Conservation (phyloP, 2,797 vertebrate genomes). For the Carduelis carduelis region DNA sequence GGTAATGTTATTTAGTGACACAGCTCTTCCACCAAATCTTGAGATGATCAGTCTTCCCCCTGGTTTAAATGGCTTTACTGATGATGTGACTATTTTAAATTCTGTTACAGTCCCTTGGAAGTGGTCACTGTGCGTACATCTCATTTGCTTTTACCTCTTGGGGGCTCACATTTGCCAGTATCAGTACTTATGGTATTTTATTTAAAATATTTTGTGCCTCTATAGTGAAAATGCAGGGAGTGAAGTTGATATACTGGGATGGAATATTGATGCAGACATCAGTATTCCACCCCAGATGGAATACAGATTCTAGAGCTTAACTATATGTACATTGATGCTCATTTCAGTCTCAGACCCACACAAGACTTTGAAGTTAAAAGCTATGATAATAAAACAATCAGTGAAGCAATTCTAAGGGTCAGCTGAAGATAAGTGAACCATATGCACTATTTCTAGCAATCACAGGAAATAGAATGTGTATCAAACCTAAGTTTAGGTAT, state of each 20-base stretch:
- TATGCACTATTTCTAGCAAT: neutral
- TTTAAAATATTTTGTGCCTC: neutral
- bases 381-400: neutral
- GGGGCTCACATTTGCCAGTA: neutral
- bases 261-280: rapidly evolving
- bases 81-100: neutral
- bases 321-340: neutral
- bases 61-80: neutral
- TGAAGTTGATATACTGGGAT: neutral
- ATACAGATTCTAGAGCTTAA: neutral
- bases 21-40: neutral
- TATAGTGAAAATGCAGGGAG: neutral
- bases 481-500: neutral
- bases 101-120: neutral
- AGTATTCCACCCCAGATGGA: too few relatives aligned
- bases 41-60: neutral
- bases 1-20: neutral
- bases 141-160: neutral
- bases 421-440: neutral
- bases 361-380: neutral
- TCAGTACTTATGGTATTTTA: neutral
- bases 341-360: neutral
- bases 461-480: neutral
- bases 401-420: neutral
- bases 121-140: neutral